Evolutionary conservation across 2,113 vertebrate species (phyloP).

Genomic region (Sigmodon hispidus): DNA sequence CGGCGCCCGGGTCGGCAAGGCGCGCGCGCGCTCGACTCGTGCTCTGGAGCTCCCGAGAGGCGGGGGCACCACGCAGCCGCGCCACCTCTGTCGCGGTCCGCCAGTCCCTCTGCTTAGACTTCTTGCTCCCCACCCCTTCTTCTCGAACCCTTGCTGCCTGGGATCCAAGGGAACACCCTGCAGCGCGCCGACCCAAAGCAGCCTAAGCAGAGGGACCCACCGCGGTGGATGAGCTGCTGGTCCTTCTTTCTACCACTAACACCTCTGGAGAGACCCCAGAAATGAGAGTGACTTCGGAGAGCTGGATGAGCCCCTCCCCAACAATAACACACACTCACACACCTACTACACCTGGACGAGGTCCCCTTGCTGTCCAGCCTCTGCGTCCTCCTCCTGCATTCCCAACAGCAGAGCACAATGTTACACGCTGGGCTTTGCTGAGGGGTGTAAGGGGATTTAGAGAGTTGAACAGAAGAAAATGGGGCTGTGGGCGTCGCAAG

Average conservation of each 20-base stretch:
- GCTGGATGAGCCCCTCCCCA: not conserved
- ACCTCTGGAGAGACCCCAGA: not conserved
- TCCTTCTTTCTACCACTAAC: not conserved
- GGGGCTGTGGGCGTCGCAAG: not conserved
- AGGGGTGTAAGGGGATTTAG: not conserved
- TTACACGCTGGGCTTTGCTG: not conserved
- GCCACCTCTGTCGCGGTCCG: not conserved
- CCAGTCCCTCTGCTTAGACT: not conserved
- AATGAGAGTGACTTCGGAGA: not conserved
- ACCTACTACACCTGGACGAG: not conserved
- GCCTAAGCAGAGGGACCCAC: not conserved
- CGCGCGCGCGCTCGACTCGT: slow-evolving; percentile 54
- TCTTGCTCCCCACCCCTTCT: not conserved
- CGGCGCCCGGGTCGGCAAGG: not conserved
- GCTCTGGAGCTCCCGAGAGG: slow-evolving; percentile 20
- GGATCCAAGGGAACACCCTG: too few relatives aligned
- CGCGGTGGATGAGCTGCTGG: not conserved
- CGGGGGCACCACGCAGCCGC: not conserved
- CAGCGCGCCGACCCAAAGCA: not conserved
- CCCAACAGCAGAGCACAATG: not conserved
- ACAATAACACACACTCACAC: not conserved
- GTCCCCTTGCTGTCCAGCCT: not conserved
- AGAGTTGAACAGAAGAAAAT: not conserved
- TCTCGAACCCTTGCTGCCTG: not conserved
- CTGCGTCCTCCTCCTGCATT: not conserved